These are phyloP conservation scores for Etheostoma spectabile DNA, from an alignment of 2,113 vertebrate species.

Conservation along the genomic window DNA sequence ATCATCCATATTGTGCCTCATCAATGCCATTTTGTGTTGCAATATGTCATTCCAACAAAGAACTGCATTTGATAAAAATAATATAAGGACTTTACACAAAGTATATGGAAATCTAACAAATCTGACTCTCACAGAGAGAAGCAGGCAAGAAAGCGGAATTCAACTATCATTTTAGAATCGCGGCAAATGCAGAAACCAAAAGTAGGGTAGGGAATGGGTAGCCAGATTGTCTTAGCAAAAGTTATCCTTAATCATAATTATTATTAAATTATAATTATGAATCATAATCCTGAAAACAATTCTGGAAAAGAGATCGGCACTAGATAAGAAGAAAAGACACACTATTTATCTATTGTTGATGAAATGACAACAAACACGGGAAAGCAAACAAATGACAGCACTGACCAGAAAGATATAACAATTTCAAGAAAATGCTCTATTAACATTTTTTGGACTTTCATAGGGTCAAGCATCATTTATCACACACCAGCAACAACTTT, in stretches of 20 bases:
- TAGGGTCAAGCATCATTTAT: constrained; percentile 40
- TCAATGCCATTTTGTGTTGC: constrained; percentile 39
- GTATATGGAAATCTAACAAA: constrained; percentile 38
- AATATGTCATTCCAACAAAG: constrained; percentile 52
- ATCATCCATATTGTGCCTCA: constrained; percentile 33
- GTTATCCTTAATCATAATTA: constrained; percentile 23
- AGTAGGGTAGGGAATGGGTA: constrained; percentile 32
- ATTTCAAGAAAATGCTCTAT: neutral
- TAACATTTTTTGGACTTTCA: constrained; percentile 41
- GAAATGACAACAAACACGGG: constrained; percentile 27
- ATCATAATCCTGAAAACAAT: constrained; percentile 38
- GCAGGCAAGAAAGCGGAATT: constrained; percentile 32
- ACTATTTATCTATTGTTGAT: constrained; percentile 40
- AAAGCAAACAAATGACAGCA: constrained; percentile 47
- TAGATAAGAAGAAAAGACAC: constrained; percentile 37
- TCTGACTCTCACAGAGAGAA: constrained; percentile 51
- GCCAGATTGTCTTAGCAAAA: constrained; percentile 13
- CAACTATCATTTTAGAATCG: constrained; percentile 47
- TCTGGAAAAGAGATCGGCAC: constrained; percentile 16
- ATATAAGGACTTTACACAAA: constrained; percentile 50
- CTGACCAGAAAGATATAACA: constrained; percentile 27
- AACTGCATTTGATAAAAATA: constrained; percentile 49
- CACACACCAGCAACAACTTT: constrained; percentile 24
- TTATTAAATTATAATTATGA: neutral
- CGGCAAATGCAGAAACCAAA: constrained; percentile 36